Conservation (phyloP, 2,113 vertebrate species). For the Poecilia latipinna region DNA sequence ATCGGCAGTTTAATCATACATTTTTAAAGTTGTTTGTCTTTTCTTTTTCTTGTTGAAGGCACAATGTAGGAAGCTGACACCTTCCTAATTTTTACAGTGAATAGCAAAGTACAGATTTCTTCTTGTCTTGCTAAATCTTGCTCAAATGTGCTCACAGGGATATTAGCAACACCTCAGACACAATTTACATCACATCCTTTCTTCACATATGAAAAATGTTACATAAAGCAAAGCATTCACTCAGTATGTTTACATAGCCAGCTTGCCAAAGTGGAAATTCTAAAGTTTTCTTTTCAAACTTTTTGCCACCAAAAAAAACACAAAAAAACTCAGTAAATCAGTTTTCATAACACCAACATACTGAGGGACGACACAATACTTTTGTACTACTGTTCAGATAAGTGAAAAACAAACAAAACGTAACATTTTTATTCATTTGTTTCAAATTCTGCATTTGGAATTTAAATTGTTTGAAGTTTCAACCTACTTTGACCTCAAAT, state of each 20-base stretch:
- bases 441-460: background rate
- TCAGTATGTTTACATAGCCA: conserved; percentile 25
- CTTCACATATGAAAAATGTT: conserved; percentile 58
- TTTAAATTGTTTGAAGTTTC: background rate
- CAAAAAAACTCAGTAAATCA: background rate
- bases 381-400: background rate
- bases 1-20: conserved; percentile 44
- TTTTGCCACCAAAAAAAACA: background rate
- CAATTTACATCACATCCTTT: conserved; percentile 54
- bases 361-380: background rate
- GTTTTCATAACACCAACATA: background rate
- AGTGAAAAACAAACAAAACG: background rate
- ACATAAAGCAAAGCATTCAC: conserved; percentile 44
- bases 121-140: conserved; percentile 52
- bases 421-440: background rate
- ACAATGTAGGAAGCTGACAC: conserved; percentile 42
- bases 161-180: background rate
- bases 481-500: background rate
- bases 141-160: conserved; percentile 53
- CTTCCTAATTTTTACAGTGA: conserved; percentile 65
- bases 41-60: conserved; percentile 59
- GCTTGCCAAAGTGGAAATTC: conserved; percentile 25
- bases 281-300: background rate
- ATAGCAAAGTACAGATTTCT: conserved; percentile 57
- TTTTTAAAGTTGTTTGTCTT: conserved; percentile 71